phyloP scores from a whole-genome alignment of 2,797 vertebrate species.

The Sebastes ruberrimus region DNA sequence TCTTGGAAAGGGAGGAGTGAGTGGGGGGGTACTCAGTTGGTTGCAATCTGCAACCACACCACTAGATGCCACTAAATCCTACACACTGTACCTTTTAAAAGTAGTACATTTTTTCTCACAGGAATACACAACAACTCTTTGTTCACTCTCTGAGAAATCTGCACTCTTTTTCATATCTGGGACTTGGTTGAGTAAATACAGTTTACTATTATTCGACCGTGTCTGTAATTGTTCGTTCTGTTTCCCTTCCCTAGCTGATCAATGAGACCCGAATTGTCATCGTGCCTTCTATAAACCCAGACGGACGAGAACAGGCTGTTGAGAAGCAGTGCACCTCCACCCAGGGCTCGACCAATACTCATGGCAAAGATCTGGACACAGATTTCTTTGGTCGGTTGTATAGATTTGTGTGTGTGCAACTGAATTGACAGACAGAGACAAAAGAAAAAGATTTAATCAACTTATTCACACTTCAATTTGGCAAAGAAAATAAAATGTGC shows the following conservation, averaged over 20 bases:
- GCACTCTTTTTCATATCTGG: neutral
- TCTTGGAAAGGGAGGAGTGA: too few species aligned
- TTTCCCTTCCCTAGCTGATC: slow-evolving; percentile 83
- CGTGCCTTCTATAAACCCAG: slow-evolving; percentile 94
- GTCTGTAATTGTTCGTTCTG: neutral
- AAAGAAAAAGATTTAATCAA: neutral
- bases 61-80: too few species aligned
- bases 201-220: neutral
- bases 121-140: neutral
- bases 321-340: slow-evolving; percentile 90
- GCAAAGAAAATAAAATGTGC: neutral
- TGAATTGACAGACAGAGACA: neutral
- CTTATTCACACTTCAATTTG: neutral
- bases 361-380: slow-evolving; percentile 91
- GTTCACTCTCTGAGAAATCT: neutral
- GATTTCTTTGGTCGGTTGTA: slow-evolving; percentile 91
- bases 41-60: too few species aligned
- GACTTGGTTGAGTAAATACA: neutral
- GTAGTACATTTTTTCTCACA: neutral
- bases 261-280: slow-evolving; percentile 94
- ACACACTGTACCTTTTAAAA: neutral
- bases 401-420: neutral
- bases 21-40: too few species aligned
- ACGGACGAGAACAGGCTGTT: slow-evolving; percentile 89
- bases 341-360: slow-evolving; percentile 85